Evolutionary conservation across 2,113 vertebrate genomes (phyloP).

Genomic region (Psilopsiagon aurifrons): DNA sequence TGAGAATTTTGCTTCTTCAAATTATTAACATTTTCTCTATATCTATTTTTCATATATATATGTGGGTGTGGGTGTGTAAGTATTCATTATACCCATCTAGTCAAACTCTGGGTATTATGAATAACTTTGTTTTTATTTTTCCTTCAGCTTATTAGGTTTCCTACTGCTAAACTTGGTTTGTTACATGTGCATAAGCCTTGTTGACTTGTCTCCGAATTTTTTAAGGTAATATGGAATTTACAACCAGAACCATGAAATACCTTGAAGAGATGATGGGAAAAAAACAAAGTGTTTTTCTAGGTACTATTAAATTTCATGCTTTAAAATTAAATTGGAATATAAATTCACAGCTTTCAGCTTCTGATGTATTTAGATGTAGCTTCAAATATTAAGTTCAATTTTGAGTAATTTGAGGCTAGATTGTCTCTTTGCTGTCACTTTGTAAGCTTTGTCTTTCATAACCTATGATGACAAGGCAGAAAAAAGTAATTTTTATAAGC

Average conservation of each 20-base stretch:
- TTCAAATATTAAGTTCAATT: conserved; percentile 54
- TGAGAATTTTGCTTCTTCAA: neutral
- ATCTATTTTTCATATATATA: neutral
- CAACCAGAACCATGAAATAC: neutral
- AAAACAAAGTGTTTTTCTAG: neutral
- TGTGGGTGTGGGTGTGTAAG: neutral
- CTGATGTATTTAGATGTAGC: conserved; percentile 28
- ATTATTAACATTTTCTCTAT: neutral
- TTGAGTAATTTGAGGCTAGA: conserved; percentile 50
- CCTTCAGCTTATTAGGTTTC: neutral
- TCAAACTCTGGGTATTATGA: neutral
- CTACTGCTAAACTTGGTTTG: neutral
- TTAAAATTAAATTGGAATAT: conserved; percentile 34
- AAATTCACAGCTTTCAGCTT: conserved; percentile 26
- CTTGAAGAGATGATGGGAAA: neutral
- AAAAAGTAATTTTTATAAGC: conserved; percentile 29
- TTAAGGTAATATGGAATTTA: neutral
- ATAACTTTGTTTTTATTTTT: neutral
- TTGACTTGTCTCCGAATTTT: neutral
- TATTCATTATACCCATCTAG: neutral
- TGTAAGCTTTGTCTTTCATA: conserved; percentile 49
- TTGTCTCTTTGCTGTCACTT: conserved; percentile 20
- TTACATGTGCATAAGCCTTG: neutral
- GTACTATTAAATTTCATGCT: neutral
- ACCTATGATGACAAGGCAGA: conserved; percentile 39